Evolutionary conservation across 2,888 invertebrate genomes (phyloP), one percentile per base, ranked within the genome.

Genomic region (Melanostoma scalare): DNA sequence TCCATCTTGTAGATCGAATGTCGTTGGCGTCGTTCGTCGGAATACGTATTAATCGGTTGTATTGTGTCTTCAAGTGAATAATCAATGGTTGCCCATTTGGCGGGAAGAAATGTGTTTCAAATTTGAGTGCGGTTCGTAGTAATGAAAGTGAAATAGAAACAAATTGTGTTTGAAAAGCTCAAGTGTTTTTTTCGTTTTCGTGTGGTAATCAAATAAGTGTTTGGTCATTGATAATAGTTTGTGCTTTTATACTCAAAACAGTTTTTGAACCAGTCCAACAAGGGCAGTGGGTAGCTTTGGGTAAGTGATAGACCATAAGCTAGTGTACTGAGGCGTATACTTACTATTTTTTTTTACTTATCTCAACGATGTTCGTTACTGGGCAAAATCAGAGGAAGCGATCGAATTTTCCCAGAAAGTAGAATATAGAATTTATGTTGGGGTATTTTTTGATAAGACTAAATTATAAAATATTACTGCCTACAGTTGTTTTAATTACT

Each of bases 1-100:
- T 74, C 73, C 46, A 35, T 69, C 69, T 63, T 30, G 52, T 38
- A 8, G 56, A 35, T 82, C 63, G 65, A 44, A 44, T 80, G 68
- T 58, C 40, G 38, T 50, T 50, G 20, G 6, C 65, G 20, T 58
- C 55, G 10, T 36, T 5, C 65, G 20, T 58, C 55, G 10, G 20
- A 36, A 9, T 10, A 48, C 5, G 20, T 44, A 36, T 46, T 6
- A 46, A 9, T 46, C 10, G 1, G 9, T 60, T 33, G n/a, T 31
- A n/a, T 30, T 42, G 6, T 31, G n/a, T 31, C 35, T 3, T 63
- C 31, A n/a, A 63, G 36, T 40, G 38, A 50, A n/a, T 31, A 10
- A 63, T 61, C 2, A 42, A 44, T 6, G 1, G 36, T 48, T 36
- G 3, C 9, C 1, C 0, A 31, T 50, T 63, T 38, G 63, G 63